phyloP scores from a whole-genome alignment of 2,113 vertebrate genomes.

The Turdus rufiventris region DNA sequence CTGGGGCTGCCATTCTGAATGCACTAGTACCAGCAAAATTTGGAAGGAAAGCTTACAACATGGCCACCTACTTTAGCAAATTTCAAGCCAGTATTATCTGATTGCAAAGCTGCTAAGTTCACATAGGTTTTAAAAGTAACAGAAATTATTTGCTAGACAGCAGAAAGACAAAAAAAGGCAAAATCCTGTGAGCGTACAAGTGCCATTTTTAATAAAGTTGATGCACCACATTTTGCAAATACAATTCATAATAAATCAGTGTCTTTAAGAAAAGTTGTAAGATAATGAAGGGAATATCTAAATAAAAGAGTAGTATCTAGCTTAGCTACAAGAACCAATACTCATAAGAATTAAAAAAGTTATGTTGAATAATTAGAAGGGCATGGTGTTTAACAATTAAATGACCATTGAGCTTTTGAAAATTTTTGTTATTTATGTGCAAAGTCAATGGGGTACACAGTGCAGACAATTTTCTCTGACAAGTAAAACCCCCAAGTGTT shows the following conservation, averaged over 20 bases:
- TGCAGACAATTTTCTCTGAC: neutral
- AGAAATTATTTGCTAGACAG: neutral
- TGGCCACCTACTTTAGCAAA: neutral
- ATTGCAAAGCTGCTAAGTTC: neutral
- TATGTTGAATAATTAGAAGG: neutral
- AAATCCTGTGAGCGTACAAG: neutral
- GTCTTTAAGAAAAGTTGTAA: neutral
- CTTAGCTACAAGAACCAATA: neutral
- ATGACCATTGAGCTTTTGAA: neutral
- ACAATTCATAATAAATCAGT: neutral
- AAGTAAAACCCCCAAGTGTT: neutral
- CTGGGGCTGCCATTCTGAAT: neutral
- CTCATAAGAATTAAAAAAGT: neutral
- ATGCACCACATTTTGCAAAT: neutral
- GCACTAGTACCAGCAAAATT: neutral
- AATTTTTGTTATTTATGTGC: neutral
- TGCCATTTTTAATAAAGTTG: neutral
- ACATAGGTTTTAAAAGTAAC: neutral
- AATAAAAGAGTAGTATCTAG: neutral
- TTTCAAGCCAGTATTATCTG: neutral
- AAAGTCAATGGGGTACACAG: neutral
- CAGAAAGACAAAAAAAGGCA: neutral
- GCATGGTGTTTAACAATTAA: neutral
- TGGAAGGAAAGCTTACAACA: neutral
- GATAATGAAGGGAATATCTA: neutral